Evolutionary conservation across 2,797 vertebrate species (phyloP).

Genomic region (Merluccius polli): DNA sequence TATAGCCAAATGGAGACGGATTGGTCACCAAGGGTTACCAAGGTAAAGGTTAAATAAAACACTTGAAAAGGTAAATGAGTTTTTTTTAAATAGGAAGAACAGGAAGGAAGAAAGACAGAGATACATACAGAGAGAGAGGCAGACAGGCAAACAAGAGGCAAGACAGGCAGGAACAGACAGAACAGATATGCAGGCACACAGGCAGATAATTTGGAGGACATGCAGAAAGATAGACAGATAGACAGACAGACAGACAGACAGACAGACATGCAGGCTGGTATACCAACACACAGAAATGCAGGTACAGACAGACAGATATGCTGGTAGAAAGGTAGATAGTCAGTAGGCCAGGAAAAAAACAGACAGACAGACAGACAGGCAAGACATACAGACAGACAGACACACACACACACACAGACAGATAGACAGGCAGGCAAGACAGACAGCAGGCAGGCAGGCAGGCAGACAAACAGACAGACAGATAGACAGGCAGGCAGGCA

Average conservation of each 20-base stretch:
- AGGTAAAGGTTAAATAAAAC: too few species aligned
- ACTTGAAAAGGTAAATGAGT: too few species aligned
- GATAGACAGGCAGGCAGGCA: slow-evolving; percentile 35
- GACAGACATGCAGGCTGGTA: background rate
- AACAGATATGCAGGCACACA: slow-evolving; percentile 1
- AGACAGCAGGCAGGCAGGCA: slow-evolving; percentile 2
- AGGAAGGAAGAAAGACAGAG: too few species aligned
- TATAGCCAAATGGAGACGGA: too few species aligned
- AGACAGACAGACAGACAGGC: background rate
- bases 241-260: slow-evolving; percentile 2
- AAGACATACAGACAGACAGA: background rate
- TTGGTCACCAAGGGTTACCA: too few species aligned
- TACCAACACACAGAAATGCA: background rate
- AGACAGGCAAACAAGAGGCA: background rate
- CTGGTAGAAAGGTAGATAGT: background rate
- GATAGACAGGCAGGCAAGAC: slow-evolving; percentile 37
- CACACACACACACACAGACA: slow-evolving; percentile 16
- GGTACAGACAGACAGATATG: background rate
- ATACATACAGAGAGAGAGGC: background rate
- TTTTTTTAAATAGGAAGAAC: too few species aligned
- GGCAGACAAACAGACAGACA: slow-evolving; percentile 16
- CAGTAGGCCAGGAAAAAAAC: background rate
- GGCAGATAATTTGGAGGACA: background rate
- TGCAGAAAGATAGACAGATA: background rate
- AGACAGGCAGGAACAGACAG: background rate